A percentile compares a stretch with the other conserved stretches of the same genome.
phyloP scores from a whole-genome alignment of 2,113 vertebrate species.

The Silurus glanis region DNA sequence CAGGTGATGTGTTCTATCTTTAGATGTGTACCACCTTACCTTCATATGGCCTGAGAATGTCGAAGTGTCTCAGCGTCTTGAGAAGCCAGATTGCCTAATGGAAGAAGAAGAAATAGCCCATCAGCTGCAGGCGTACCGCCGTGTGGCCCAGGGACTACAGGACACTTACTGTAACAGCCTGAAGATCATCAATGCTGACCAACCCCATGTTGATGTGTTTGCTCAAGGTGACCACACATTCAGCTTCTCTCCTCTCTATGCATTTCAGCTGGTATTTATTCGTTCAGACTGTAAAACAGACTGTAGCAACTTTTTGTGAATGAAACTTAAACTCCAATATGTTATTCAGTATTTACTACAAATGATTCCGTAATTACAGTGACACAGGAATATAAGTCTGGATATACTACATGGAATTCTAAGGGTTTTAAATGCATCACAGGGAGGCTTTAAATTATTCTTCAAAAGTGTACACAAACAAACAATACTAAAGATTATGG shows the following conservation, averaged over 20 bases:
- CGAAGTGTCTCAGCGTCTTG: slow-evolving; percentile 66
- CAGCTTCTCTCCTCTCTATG: neutral
- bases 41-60: slow-evolving; percentile 75
- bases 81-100: slow-evolving; percentile 50
- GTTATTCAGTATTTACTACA: neutral
- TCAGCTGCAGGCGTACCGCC: slow-evolving; percentile 72
- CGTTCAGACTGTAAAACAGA: neutral
- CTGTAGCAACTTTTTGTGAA: neutral
- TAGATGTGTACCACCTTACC: slow-evolving; percentile 87
- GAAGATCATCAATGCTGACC: slow-evolving; percentile 81
- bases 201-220: slow-evolving; percentile 81
- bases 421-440: neutral
- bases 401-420: neutral
- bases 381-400: neutral
- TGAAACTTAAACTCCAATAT: neutral
- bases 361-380: neutral
- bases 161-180: slow-evolving; percentile 72
- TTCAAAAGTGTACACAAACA: neutral
- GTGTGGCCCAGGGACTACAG: slow-evolving; percentile 72
- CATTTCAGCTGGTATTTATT: neutral
- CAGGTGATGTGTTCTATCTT: slow-evolving; percentile 30
- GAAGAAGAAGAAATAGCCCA: slow-evolving; percentile 67
- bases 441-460: neutral
- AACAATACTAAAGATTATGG: no score
- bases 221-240: slow-evolving; percentile 75